Conservation (phyloP, 2,797 vertebrate species). For the Rhodeus uyekii region DNA sequence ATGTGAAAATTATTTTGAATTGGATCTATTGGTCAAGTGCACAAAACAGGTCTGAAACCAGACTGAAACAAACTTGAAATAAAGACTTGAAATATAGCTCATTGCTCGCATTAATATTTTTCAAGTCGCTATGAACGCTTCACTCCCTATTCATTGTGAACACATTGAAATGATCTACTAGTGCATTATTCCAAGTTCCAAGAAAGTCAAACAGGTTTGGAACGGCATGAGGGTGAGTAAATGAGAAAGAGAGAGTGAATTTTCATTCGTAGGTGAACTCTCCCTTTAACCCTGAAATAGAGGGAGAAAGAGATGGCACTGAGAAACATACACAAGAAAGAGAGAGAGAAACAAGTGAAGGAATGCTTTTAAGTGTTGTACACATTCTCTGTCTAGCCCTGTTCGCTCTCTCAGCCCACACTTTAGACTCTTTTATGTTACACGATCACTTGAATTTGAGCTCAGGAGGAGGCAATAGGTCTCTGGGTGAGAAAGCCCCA, state of each 20-base stretch:
- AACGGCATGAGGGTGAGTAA: neutral
- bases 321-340: neutral
- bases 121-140: neutral
- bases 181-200: neutral
- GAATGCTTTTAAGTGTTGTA: conserved; percentile 46
- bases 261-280: conserved; percentile 3
- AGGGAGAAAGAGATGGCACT: neutral
- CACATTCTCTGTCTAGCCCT: conserved; percentile 67
- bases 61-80: neutral
- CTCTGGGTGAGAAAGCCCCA: conserved; percentile 89
- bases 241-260: neutral
- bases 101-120: neutral
- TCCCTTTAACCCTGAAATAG: neutral
- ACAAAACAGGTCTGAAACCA: neutral
- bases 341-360: conserved; percentile 34
- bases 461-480: conserved; percentile 86
- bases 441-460: conserved; percentile 86
- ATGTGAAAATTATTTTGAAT: neutral
- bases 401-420: conserved; percentile 74
- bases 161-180: neutral
- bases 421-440: conserved; percentile 89
- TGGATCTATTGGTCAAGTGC: neutral
- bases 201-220: conserved; percentile 16
- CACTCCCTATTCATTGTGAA: neutral
- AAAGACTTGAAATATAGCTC: neutral